Evolutionary conservation across 2,797 vertebrate species (phyloP).

Genomic region (Acridotheres tristis): DNA sequence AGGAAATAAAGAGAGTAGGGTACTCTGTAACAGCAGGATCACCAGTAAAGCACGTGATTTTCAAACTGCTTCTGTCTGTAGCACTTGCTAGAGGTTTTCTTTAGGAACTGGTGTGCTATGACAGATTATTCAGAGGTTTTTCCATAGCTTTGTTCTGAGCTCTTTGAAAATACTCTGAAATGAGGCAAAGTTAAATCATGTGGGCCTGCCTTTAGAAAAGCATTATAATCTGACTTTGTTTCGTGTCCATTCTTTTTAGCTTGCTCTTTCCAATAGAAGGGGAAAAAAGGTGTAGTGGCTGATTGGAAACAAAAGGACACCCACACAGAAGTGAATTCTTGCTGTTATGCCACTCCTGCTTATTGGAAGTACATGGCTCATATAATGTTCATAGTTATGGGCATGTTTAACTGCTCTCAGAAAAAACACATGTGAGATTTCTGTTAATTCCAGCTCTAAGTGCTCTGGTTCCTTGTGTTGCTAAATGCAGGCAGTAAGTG

Average conservation of each 20-base stretch:
- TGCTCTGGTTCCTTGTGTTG: background rate
- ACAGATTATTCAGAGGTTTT: background rate
- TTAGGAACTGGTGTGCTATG: background rate
- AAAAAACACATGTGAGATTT: background rate
- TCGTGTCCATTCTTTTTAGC: background rate
- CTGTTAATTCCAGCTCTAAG: background rate
- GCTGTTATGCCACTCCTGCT: background rate
- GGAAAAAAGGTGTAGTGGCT: background rate
- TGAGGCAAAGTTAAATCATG: background rate
- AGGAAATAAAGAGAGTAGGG: background rate
- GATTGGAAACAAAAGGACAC: background rate
- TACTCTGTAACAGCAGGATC: background rate
- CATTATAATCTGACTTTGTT: background rate
- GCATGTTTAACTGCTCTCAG: background rate
- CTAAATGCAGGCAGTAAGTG: accelerated
- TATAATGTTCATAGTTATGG: background rate
- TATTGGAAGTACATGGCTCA: accelerated
- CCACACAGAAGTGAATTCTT: background rate
- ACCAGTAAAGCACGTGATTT: background rate
- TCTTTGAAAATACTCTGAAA: background rate
- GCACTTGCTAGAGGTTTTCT: background rate
- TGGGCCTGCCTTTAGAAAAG: background rate
- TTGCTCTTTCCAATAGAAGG: background rate
- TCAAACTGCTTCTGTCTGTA: background rate
- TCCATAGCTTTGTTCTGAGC: background rate